Conservation (phyloP, 2,113 vertebrate species). For the Trichechus manatus region DNA sequence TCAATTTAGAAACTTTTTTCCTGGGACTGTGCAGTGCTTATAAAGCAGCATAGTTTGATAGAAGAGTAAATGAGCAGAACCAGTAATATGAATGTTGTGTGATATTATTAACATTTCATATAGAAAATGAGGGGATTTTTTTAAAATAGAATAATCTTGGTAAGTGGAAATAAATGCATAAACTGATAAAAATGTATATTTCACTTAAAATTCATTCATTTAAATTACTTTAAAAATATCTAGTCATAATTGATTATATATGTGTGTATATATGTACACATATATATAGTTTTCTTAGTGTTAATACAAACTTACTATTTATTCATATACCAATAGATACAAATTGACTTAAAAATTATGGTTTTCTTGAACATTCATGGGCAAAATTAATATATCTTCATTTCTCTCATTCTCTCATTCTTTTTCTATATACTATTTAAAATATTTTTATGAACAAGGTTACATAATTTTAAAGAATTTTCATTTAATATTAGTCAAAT, state of each 20-base stretch:
- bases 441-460: constrained; percentile 1
- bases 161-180: neutral
- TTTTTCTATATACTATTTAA: neutral
- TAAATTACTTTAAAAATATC: neutral
- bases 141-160: neutral
- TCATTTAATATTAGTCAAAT: neutral
- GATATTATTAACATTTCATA: neutral
- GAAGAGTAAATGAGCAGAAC: constrained; percentile 65
- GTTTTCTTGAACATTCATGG: neutral
- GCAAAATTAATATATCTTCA: neutral
- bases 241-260: neutral
- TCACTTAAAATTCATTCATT: neutral
- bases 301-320: neutral
- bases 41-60: constrained; percentile 59
- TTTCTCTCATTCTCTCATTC: neutral
- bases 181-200: neutral
- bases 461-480: neutral
- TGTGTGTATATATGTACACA: neutral
- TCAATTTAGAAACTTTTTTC: constrained; percentile 62
- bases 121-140: neutral
- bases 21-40: constrained; percentile 41
- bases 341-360: neutral
- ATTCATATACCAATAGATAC: neutral
- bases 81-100: constrained; percentile 29
- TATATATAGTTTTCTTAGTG: neutral